Conservation (phyloP, 2,797 vertebrate species). For the Limosa lapponica region DNA sequence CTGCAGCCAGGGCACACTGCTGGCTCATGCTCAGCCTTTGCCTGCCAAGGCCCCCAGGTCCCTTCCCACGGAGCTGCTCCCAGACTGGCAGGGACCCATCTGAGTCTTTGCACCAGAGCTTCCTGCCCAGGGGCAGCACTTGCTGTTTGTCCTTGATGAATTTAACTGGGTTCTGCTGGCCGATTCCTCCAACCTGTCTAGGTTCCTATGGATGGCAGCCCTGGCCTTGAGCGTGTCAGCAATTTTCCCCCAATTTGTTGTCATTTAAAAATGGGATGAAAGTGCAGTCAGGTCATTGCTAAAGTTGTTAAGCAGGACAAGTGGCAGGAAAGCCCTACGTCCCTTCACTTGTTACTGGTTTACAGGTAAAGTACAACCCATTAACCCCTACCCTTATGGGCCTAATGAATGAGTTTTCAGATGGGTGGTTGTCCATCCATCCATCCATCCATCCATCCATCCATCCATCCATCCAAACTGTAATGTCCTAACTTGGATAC, state of each 20-base stretch:
- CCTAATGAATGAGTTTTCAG: background rate
- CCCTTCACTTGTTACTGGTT: background rate
- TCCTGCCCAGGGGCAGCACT: background rate
- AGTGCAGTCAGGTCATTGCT: background rate
- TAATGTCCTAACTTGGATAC: background rate
- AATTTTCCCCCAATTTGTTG: background rate
- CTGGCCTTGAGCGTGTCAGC: background rate
- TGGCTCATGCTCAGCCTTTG: background rate
- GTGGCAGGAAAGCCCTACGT: background rate
- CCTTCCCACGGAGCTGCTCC: background rate
- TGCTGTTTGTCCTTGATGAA: background rate
- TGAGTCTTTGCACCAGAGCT: background rate
- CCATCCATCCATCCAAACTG: background rate
- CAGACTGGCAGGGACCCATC: background rate
- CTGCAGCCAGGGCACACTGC: background rate
- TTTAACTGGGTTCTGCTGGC: background rate
- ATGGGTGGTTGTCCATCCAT: background rate
- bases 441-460: background rate
- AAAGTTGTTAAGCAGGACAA: background rate
- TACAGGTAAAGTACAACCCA: background rate
- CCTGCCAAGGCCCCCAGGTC: background rate
- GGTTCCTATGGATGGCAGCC: background rate
- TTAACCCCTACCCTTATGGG: background rate
- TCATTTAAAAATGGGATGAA: background rate
- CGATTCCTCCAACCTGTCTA: background rate